Evolutionary conservation across 2,113 vertebrate species (phyloP), one percentile per base, ranked within the genome.

Genomic region (Trematomus loennbergii): DNA sequence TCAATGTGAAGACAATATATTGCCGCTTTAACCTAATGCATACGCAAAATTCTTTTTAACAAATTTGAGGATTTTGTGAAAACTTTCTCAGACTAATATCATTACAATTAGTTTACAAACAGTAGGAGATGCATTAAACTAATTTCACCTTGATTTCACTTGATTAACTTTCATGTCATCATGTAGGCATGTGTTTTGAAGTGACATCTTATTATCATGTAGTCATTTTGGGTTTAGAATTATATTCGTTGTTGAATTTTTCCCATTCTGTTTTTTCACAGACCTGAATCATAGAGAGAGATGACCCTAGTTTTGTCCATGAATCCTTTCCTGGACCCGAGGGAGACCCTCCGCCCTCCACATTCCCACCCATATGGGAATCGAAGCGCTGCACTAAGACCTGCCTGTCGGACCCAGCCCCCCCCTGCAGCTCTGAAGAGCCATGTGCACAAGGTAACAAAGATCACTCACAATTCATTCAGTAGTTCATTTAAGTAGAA

Each of bases 281-380:
- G 96, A 92, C 82, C 89, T 76, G 85, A 91, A 92, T 78, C 50
- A 75, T 83, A 91, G 89, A 91, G 92, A 96, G 96, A 94, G 88
- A 98, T 98, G 97, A 97, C 97, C 94, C 95, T 97, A 88, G 97
- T 98, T 88, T 95, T 98, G 96, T 96, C 97, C 90, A 96, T 96
- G 96, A 97, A 96, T 94, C 96, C 96, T 89, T 96, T 97, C 91
- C 95, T 96, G 89, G 96, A 96, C 88, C 95, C 96, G 96, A 97
- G 83, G 95, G 94, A 93, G 94, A 96, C 84, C 91, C 96, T 61
- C 94, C 95, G 6, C 94, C 95, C 88, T 89, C 96, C 43, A 92
- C 94, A 33, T 96, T 94, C 91, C 96, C 94, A 84, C 94, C 95
- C 50, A 90, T 95, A 75, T 97, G 97, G 97, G 95, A 90, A 11